A percentile compares a stretch with the other conserved stretches of the same genome.
These are phyloP conservation scores for Sycobia sp. DNA, from an alignment of 1,140 invertebrate species.

Conservation along the genomic window DNA sequence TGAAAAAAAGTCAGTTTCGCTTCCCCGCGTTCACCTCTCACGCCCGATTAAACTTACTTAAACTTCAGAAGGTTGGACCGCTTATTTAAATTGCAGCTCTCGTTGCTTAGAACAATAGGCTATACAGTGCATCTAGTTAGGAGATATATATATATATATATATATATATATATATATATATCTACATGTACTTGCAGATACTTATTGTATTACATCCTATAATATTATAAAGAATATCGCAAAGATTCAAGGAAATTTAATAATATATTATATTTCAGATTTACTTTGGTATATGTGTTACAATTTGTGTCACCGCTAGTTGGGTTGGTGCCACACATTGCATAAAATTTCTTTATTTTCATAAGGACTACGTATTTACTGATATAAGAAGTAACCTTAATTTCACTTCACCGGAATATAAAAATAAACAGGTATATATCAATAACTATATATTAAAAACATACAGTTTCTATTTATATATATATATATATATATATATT, in stretches of 20 bases:
- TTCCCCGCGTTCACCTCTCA: no score
- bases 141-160: not conserved
- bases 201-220: no score
- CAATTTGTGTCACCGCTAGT: constrained; percentile 79
- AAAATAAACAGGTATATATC: constrained; percentile 56
- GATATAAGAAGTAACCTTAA: constrained; percentile 3
- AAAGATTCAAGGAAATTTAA: not conserved
- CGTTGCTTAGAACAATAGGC: no score
- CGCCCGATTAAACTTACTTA: no score
- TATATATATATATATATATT: no score
- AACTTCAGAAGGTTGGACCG: no score
- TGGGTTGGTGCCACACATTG: constrained; percentile 89
- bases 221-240: no score
- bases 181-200: not conserved
- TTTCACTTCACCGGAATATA: constrained; percentile 52
- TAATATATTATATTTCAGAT: constrained; percentile 69
- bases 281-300: constrained; percentile 85
- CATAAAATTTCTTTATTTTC: constrained; percentile 82
- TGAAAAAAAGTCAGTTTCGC: no score
- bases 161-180: not conserved
- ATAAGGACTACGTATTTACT: constrained; percentile 51
- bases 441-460: no score
- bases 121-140: no score
- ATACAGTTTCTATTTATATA: no score
- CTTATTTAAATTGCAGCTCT: no score